phyloP scores from a whole-genome alignment of 2,888 invertebrate genomes.

The Cephus pygmeus region DNA sequence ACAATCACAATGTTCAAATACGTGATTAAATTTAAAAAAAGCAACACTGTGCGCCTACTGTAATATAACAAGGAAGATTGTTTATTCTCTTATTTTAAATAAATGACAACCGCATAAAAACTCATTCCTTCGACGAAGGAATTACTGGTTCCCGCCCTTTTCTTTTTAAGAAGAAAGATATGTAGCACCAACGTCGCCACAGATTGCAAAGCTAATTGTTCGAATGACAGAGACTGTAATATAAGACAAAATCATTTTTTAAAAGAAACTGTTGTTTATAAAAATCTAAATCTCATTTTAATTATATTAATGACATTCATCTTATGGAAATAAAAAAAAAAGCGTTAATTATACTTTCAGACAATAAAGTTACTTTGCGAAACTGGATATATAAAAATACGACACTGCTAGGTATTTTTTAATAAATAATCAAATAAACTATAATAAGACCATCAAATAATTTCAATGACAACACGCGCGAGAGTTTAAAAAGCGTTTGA shows the following conservation, averaged over 20 bases:
- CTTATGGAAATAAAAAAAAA: too few relatives aligned
- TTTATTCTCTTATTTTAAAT: background rate
- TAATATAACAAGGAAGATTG: background rate
- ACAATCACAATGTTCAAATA: background rate
- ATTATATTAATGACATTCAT: too few relatives aligned
- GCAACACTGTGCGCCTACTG: background rate
- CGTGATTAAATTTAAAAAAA: background rate
- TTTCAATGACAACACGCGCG: too few relatives aligned
- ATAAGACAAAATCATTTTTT: background rate
- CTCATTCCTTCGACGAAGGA: background rate
- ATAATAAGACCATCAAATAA: too few relatives aligned
- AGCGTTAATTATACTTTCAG: too few relatives aligned
- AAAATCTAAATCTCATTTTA: background rate
- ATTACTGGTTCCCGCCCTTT: background rate
- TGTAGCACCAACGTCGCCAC: background rate
- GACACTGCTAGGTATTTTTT: too few relatives aligned
- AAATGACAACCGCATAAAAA: background rate
- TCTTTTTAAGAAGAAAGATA: background rate
- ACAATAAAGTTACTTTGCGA: too few relatives aligned
- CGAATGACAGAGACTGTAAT: background rate
- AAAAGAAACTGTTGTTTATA: background rate
- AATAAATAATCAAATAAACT: too few relatives aligned
- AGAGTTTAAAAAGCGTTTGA: too few relatives aligned
- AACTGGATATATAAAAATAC: too few relatives aligned
- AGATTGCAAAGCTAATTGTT: background rate